phyloP scores from a whole-genome alignment of 2,888 invertebrate genomes.

The Aphrophora alni region DNA sequence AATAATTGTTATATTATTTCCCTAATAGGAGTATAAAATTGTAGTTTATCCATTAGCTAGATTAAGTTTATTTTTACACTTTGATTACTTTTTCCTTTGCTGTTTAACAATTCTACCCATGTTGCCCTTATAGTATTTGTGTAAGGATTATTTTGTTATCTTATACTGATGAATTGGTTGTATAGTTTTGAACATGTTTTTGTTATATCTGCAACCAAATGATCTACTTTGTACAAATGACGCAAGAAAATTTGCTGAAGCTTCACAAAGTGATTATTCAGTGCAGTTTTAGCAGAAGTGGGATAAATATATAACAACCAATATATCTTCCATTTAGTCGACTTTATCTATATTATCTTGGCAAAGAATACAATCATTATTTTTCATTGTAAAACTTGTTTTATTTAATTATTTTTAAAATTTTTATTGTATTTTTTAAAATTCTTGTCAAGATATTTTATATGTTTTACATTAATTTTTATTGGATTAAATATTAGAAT shows the following conservation, averaged over 20 bases:
- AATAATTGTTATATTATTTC: neutral
- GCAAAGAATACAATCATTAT: neutral
- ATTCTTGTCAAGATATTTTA: neutral
- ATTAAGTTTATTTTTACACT: neutral
- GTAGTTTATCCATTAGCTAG: neutral
- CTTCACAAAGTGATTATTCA: neutral
- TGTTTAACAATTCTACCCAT: neutral
- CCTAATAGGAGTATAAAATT: neutral
- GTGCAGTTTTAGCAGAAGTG: neutral
- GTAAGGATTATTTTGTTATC: neutral
- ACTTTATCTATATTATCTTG: neutral
- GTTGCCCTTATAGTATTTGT: neutral
- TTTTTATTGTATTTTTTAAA: neutral
- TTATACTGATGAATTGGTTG: neutral
- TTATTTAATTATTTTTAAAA: neutral
- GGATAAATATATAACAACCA: neutral
- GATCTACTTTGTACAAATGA: neutral
- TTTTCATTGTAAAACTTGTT: no score
- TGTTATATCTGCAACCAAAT: neutral
- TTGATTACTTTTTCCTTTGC: neutral
- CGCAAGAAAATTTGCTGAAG: neutral
- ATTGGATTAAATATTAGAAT: neutral
- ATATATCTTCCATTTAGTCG: neutral
- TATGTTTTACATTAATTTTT: neutral
- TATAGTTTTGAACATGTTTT: neutral